These are phyloP conservation scores for Drosophila ogumai DNA, from an alignment of 1,140 invertebrate species.

Conservation along the genomic window DNA sequence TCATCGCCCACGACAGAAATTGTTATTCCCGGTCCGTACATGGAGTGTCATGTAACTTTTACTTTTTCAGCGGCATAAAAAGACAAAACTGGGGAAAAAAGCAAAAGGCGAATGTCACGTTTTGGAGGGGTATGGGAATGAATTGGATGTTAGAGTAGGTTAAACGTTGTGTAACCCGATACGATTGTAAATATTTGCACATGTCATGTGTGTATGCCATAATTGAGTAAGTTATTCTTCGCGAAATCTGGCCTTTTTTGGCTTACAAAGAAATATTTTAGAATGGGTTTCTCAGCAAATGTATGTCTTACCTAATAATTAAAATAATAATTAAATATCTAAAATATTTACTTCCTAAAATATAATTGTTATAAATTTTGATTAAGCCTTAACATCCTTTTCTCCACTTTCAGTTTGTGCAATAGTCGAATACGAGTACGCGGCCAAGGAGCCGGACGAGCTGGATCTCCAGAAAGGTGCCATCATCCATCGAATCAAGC, in stretches of 20 bases:
- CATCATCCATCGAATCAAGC: constrained; percentile 93
- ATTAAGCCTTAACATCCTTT: background rate
- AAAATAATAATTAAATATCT: background rate
- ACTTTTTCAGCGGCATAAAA: constrained; percentile 56
- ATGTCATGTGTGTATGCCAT: constrained; percentile 53
- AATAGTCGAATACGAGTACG: constrained; percentile 92
- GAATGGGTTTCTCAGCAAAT: background rate
- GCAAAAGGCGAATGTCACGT: constrained; percentile 63
- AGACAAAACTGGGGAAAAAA: constrained; percentile 30
- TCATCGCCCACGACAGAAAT: constrained; percentile 50
- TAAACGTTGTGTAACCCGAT: constrained; percentile 58
- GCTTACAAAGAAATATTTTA: background rate
- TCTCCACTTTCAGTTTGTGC: constrained; percentile 88
- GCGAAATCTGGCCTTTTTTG: background rate
- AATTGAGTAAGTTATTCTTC: constrained; percentile 49
- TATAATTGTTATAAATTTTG: background rate
- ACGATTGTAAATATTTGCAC: constrained; percentile 68
- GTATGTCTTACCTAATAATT: too few species aligned
- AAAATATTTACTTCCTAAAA: constrained; percentile 1
- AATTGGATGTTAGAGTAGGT: constrained; percentile 19
- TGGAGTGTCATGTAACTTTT: constrained; percentile 75
- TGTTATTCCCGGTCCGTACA: constrained; percentile 45
- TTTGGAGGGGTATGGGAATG: constrained; percentile 10
- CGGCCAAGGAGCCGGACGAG: constrained; percentile 92
- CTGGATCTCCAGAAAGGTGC: constrained; percentile 95